Evolutionary conservation across 2,113 vertebrate species (phyloP).

Genomic region (Rhynchomys soricoides): DNA sequence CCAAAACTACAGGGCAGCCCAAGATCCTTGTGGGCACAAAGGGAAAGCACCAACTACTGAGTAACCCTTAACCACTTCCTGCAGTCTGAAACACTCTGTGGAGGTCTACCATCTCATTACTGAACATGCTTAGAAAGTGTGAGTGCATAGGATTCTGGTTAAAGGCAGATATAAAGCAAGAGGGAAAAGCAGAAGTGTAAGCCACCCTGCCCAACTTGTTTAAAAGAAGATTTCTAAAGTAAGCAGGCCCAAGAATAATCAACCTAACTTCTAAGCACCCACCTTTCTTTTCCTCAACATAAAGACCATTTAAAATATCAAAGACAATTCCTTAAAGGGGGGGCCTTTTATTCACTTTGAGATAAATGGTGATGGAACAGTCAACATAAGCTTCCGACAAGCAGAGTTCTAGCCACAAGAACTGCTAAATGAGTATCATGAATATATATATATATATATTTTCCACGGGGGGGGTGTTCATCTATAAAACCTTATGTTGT

Average conservation of each 20-base stretch:
- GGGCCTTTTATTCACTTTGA: not conserved
- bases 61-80: conserved; percentile 78
- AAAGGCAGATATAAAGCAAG: conserved; percentile 50
- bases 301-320: not conserved
- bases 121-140: conserved; percentile 75
- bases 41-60: conserved; percentile 61
- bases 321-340: not conserved
- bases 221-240: not conserved
- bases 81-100: conserved; percentile 46
- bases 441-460: too few relatives aligned
- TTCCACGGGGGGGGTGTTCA: conserved; percentile 3
- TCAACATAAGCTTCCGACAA: not conserved
- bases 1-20: conserved; percentile 37
- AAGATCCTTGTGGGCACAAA: conserved; percentile 44
- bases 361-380: not conserved
- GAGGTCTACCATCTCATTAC: conserved; percentile 67
- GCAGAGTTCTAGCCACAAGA: not conserved
- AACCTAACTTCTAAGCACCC: not conserved
- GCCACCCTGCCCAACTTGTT: not conserved
- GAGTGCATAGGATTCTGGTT: conserved; percentile 62
- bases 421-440: not conserved
- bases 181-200: conserved; percentile 38
- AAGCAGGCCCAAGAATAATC: not conserved
- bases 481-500: not conserved
- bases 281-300: not conserved